phyloP scores from a whole-genome alignment of 92 coral and sea anemone genomes.

The Parazoanthus swiftii region DNA sequence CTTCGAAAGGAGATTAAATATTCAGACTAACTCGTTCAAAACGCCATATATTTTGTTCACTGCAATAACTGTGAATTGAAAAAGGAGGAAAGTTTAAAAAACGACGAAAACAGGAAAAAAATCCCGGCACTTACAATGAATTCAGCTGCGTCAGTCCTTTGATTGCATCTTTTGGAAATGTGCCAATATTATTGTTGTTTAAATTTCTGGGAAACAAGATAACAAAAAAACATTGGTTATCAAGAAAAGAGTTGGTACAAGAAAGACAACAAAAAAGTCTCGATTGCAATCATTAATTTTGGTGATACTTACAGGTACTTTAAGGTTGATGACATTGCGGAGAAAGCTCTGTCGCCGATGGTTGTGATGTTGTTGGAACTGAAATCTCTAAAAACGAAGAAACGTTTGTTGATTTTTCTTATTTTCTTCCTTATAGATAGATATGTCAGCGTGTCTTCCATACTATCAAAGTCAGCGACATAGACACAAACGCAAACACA shows the following conservation, averaged over 20 bases:
- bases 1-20: no score
- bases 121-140: neutral
- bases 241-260: neutral
- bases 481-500: neutral
- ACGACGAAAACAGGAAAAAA: neutral
- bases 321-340: slow-evolving; percentile 25
- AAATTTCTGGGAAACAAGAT: neutral
- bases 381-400: neutral
- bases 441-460: neutral
- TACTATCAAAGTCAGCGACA: neutral
- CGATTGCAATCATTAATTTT: neutral
- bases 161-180: slow-evolving; percentile 8
- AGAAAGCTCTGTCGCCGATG: slow-evolving; percentile 11
- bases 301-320: neutral
- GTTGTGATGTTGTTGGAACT: neutral
- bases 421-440: neutral
- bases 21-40: no score
- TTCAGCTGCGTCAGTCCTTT: slow-evolving; percentile 2
- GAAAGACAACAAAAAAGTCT: neutral
- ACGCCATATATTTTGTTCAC: neutral
- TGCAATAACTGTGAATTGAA: no score
- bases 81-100: neutral
- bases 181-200: neutral
- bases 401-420: no score
- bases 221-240: neutral